Conservation (phyloP, 2,113 vertebrate species). For the Heliornis fulica region DNA sequence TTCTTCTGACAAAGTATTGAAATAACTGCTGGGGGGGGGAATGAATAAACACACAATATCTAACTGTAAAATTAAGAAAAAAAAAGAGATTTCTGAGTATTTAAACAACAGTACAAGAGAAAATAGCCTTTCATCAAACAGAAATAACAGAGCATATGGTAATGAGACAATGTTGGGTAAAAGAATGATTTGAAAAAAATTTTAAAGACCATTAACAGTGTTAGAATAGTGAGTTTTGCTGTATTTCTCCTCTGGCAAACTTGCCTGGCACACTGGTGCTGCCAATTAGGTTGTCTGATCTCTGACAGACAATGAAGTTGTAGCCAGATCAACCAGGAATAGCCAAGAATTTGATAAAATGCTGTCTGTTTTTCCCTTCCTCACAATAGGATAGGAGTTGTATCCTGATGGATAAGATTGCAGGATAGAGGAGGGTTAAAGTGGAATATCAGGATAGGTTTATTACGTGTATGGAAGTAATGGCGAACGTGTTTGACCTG, state of each 20-base stretch:
- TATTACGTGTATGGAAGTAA: background rate
- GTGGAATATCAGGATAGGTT: background rate
- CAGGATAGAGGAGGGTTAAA: background rate
- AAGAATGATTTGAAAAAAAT: background rate
- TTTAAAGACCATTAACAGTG: background rate
- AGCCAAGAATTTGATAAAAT: background rate
- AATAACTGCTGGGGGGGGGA: background rate
- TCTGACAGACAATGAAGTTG: background rate
- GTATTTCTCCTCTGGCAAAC: background rate
- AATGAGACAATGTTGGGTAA: background rate
- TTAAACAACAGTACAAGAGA: background rate
- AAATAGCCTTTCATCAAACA: background rate
- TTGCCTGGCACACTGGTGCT: background rate
- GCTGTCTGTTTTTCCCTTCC: background rate
- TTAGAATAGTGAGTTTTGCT: background rate
- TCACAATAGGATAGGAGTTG: background rate
- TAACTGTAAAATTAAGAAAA: background rate
- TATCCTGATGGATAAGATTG: background rate
- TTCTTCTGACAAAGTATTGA: background rate
- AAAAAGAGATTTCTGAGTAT: background rate
- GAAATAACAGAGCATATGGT: background rate
- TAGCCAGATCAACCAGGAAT: background rate
- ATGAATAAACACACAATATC: background rate
- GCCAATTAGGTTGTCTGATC: background rate
- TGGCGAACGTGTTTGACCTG: background rate